These are phyloP conservation scores for Synergus umbraculus DNA, from an alignment of 2,888 invertebrate genomes.

Conservation along the genomic window DNA sequence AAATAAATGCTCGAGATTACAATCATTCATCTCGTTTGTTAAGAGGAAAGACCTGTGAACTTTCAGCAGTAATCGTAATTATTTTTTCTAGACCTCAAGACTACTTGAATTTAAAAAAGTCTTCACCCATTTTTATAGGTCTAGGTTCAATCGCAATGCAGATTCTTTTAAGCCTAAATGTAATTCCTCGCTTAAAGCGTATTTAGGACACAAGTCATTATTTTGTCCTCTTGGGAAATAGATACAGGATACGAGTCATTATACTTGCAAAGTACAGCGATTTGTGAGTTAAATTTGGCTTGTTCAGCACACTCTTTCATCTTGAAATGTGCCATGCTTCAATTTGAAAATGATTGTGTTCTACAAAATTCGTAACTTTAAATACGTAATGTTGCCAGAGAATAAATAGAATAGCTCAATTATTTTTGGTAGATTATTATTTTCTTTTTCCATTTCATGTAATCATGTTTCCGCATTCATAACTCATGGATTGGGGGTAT, in stretches of 20 bases:
- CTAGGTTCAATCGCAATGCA: neutral
- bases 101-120: too few species aligned
- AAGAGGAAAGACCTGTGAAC: neutral
- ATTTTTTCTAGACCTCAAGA: neutral
- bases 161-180: neutral
- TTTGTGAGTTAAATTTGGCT: conserved; percentile 29
- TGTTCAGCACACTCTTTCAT: neutral
- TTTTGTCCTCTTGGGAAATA: conserved; percentile 13
- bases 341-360: neutral
- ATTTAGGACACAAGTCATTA: conserved; percentile 17
- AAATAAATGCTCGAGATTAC: conserved; percentile 6
- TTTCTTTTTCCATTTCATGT: neutral
- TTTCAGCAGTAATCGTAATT: neutral
- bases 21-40: neutral
- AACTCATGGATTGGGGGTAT: neutral
- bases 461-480: neutral
- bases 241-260: conserved; percentile 10
- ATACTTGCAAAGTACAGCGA: conserved; percentile 28
- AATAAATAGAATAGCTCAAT: neutral
- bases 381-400: neutral
- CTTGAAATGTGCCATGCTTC: conserved; percentile 1
- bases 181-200: neutral
- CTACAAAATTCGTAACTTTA: neutral
- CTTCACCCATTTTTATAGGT: too few species aligned
- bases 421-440: neutral